Conservation (phyloP, 2,113 vertebrate genomes). For the Varanus salvator region DNA sequence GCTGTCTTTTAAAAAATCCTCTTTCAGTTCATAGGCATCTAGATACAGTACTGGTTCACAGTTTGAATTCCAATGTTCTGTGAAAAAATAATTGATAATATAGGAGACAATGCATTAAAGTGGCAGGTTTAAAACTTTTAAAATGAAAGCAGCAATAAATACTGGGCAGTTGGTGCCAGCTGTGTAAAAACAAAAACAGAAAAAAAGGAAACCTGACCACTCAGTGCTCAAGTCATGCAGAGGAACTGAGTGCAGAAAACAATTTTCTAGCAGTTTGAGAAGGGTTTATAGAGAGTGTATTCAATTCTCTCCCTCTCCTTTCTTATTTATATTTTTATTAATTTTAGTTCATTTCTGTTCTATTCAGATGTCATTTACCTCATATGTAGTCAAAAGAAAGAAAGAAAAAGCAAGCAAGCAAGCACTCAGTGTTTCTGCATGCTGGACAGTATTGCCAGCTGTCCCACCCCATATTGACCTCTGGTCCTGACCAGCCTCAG, state of each 20-base stretch:
- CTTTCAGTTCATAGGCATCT: neutral
- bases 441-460: neutral
- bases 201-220: too few relatives aligned
- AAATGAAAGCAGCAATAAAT: neutral
- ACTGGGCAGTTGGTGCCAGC: neutral
- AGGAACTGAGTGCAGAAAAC: too few relatives aligned
- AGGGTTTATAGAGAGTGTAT: neutral
- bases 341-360: too few relatives aligned
- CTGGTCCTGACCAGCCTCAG: neutral
- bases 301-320: neutral
- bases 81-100: neutral
- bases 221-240: neutral
- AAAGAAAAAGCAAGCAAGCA: neutral
- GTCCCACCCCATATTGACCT: neutral
- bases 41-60: neutral
- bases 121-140: neutral
- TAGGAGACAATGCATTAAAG: neutral
- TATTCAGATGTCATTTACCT: neutral
- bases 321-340: too few relatives aligned
- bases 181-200: neutral
- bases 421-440: neutral
- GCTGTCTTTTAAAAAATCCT: neutral
- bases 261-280: neutral
- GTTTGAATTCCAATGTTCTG: neutral
- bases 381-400: neutral